A percentile compares a stretch with the other conserved stretches of the same genome.
Conservation (phyloP, 2,888 invertebrate genomes). For the Mythimna lalbum region DNA sequence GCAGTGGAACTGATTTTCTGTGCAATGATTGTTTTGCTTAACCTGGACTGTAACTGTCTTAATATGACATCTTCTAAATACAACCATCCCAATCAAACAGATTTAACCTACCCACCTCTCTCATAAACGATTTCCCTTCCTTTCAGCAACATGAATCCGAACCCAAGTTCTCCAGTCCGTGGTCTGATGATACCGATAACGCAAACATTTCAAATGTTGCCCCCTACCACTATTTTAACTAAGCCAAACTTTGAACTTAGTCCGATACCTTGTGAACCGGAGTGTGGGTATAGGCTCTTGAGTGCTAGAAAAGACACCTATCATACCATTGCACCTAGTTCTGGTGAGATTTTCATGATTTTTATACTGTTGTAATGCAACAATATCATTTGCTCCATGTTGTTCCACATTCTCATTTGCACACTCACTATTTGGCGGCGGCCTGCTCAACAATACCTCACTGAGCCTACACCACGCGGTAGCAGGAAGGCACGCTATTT, state of each 20-base stretch:
- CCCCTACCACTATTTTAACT: slow-evolving; percentile 52
- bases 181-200: slow-evolving; percentile 74
- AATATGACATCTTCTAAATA: too few relatives aligned
- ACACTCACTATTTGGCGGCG: too few relatives aligned
- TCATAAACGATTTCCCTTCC: slow-evolving; percentile 17
- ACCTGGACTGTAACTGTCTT: too few relatives aligned
- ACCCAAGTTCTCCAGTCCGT: slow-evolving; percentile 47
- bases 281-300: slow-evolving; percentile 66
- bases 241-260: slow-evolving; percentile 61
- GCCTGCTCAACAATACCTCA: too few relatives aligned
- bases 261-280: slow-evolving; percentile 59
- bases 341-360: slow-evolving; percentile 72
- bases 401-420: too few relatives aligned
- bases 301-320: slow-evolving; percentile 77
- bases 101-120: too few relatives aligned
- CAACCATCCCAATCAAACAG: too few relatives aligned
- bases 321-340: slow-evolving; percentile 74
- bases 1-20: too few relatives aligned
- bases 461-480: too few relatives aligned
- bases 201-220: slow-evolving; percentile 80
- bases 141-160: slow-evolving; percentile 53
- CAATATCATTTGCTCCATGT: too few relatives aligned
- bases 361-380: background rate
- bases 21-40: too few relatives aligned
- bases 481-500: too few relatives aligned